A percentile compares a stretch with the other conserved stretches of the same genome.
These are phyloP conservation scores for Rhinolophus sinicus DNA, from an alignment of 2,113 vertebrate species.

Conservation along the genomic window DNA sequence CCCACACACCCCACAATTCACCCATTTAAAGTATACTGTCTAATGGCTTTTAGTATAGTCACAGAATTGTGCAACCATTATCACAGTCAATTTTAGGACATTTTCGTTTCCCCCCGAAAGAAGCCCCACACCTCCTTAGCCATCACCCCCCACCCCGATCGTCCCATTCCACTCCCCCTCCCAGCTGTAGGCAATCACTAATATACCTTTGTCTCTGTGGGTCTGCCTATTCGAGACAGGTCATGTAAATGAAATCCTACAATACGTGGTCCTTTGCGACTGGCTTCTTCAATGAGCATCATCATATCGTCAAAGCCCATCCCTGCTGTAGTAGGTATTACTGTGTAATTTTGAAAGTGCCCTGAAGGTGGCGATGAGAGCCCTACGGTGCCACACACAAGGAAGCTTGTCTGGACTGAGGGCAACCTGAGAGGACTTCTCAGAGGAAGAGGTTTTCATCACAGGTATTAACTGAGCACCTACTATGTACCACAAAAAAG, in stretches of 20 bases:
- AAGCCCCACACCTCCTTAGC: background rate
- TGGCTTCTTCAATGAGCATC: background rate
- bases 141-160: rapidly evolving
- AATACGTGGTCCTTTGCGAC: background rate
- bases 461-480: background rate
- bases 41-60: background rate
- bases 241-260: background rate
- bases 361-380: background rate
- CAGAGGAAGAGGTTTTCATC: background rate
- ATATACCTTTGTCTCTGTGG: background rate
- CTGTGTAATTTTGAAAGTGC: background rate
- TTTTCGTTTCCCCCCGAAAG: background rate
- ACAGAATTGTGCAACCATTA: background rate
- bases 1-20: rapidly evolving
- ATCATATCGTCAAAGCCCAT: rapidly evolving
- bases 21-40: background rate
- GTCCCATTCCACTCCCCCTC: rapidly evolving
- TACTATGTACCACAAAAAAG: background rate
- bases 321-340: rapidly evolving
- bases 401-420: background rate
- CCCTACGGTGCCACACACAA: background rate
- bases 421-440: background rate
- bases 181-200: background rate
- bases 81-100: too few relatives aligned
- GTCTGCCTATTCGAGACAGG: background rate